Evolutionary conservation across 2,888 invertebrate genomes (phyloP).

Genomic region (Lepidochitona cinerea): DNA sequence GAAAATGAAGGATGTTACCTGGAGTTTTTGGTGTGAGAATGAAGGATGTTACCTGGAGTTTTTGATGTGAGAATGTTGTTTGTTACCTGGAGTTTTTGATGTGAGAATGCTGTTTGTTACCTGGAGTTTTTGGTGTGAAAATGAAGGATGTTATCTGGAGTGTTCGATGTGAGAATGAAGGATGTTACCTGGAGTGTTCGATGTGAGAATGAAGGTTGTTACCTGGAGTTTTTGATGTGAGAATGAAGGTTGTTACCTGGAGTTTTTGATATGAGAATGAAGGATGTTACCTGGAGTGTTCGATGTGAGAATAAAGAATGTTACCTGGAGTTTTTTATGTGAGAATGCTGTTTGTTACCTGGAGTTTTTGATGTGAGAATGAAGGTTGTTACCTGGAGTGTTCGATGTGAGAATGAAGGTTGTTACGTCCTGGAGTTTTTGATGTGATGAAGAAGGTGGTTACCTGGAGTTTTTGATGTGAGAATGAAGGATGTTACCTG

Average conservation of each 20-base stretch:
- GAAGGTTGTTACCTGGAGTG: background rate
- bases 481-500: background rate
- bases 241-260: background rate
- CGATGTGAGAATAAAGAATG: background rate
- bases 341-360: background rate
- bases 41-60: background rate
- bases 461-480: slow-evolving; percentile 77
- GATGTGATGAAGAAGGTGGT: slow-evolving; percentile 83
- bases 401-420: background rate
- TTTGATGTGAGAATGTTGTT: background rate
- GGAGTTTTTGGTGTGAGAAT: background rate
- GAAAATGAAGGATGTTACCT: background rate
- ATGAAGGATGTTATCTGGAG: background rate
- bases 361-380: background rate
- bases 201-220: background rate
- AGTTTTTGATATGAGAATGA: background rate
- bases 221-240: background rate
- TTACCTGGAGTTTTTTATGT: background rate
- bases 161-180: background rate
- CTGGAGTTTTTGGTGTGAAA: background rate
- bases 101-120: background rate
- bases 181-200: background rate
- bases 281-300: background rate
- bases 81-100: background rate
- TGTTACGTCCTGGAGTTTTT: slow-evolving; percentile 78